Base-by-base conservation (phyloP, 1,140 invertebrate species). In the Lepidurus arcticus region DNA sequence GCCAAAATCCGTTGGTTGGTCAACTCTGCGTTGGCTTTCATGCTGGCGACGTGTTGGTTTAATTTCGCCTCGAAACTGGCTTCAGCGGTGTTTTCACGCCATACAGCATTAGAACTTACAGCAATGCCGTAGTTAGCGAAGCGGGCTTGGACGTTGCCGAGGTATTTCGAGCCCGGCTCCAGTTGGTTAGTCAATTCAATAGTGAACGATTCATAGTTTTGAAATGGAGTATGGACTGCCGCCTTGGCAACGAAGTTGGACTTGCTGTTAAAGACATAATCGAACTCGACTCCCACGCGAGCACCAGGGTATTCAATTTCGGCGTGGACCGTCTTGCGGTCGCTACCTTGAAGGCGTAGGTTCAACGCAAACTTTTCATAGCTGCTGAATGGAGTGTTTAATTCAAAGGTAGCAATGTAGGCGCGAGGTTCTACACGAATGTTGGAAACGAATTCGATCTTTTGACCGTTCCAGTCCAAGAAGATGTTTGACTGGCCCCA, bases 301-400 rank as follows among this genome's bases (percentile, higher is more conserved):
- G 79, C 80, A 11, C 79, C 80, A 26, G 81, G 81, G n/a, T 81
- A 80, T 65, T 79, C 77, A 8, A 83, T 76, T 45, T 83, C 83
- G 10, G 81, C 79, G 10, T 82, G 80, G 47, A 83, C 76, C n/a
- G 76, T 83, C 74, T 81, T 78, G 11, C 83, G 77, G 42, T 82
- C 75, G 21, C 80, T 82, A 10, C 79, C 80, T 76, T 83, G 79
- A 45, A 82, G 65, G n/a, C 80, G 34, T 6, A 82, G 44, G 13
- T 77, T 78, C n/a, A 81, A 73, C 1, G 78, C 75, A 45, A 77
- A 81, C 21, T 77, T 81, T 47, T 83, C 82, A 73, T 80, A 82
- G 8, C 47, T 34, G 13, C 53, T n/a, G 53, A 83, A 82, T 1
- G 82, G 82, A 13, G 83, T 82, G 1, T 45, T 65, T 9, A 83